Percentiles rank a stretch among this genome's conserved stretches.
phyloP scores from a whole-genome alignment of 2,888 invertebrate species.

The Miltochrista miniata region DNA sequence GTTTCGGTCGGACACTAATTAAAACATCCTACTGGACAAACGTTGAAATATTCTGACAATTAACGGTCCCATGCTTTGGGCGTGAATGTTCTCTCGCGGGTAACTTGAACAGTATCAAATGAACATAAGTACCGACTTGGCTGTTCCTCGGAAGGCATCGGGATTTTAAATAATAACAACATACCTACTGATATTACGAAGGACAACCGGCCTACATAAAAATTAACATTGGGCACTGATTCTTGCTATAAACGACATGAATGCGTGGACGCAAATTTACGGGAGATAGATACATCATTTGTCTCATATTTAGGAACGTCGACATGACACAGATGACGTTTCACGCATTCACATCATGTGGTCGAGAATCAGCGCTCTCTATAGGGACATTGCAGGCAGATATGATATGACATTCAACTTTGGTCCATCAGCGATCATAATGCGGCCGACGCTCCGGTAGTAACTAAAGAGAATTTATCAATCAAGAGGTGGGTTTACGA shows the following conservation, averaged over 20 bases:
- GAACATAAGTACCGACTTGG: constrained; percentile 18
- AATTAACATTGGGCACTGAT: too few relatives aligned
- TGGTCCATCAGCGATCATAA: constrained; percentile 50
- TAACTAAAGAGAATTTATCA: constrained; percentile 56
- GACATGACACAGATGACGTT: too few relatives aligned
- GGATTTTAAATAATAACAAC: constrained; percentile 37
- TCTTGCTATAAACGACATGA: too few relatives aligned
- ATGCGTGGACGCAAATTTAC: too few relatives aligned
- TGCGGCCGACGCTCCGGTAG: constrained; percentile 51
- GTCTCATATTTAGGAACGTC: too few relatives aligned
- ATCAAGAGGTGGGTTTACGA: constrained; percentile 68
- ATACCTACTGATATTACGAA: constrained; percentile 42
- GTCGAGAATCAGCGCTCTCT: too few relatives aligned
- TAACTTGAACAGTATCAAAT: constrained; percentile 13
- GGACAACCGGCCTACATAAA: constrained; percentile 43
- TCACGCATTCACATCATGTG: too few relatives aligned
- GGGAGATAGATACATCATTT: too few relatives aligned
- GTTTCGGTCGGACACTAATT: too few relatives aligned
- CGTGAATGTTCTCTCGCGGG: constrained; percentile 3
- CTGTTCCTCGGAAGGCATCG: constrained; percentile 17
- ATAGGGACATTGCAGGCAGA: constrained; percentile 37
- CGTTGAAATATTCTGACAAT: constrained; percentile 22
- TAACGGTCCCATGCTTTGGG: constrained; percentile 11
- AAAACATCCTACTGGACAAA: neutral
- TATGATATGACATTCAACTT: constrained; percentile 45